Evolutionary conservation across 2,888 invertebrate species (phyloP), one percentile per base, ranked within the genome.

Genomic region (Formica aserva): DNA sequence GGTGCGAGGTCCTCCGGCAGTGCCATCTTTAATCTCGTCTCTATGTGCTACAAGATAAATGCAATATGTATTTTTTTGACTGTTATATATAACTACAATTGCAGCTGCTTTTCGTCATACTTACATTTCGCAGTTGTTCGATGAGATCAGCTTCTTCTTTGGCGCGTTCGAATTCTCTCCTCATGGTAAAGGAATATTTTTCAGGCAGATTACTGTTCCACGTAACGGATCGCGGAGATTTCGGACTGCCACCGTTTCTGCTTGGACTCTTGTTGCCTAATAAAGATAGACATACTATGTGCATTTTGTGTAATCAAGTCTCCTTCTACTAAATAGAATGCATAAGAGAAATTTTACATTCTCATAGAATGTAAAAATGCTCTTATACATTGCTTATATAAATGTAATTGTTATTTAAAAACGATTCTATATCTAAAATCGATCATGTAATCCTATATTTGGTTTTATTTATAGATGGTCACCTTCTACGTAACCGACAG

Each of bases 141-240:
- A 98, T 96, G 91, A 98, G 95, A 93, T 98, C 98, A 8, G 97
- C 97, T 94, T 98, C 98, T 94, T 98, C 98, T 93, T 97, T 97
- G 92, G 98, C 98, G 92, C 98, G 97, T 94, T 98, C 98, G 88
- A 98, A 97, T 95, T 98, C 98, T 89, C 98, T 96, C 92, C 98
- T 96, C 97, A 98, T 98, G 0, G 98, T 98, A 94, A 98, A 98
- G 93, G 97, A 98, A 91, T 98, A 96, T 94, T 98, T 98, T 89
- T 97, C 97, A 0, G 96, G 95, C 60, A 96, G 95, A 91, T 97
- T 97, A 91, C 97, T 97, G 91, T 96, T 97, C 97, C 97, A 98
- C 90, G 96, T 96, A 91, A 97, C 96, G 92, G 96, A 96, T 87
- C 95, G 94, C 35, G 92, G 88, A 3, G 94, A 91, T 82, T 93